phyloP scores from a whole-genome alignment of 2,888 invertebrate species.

The Tholera decimalis region DNA sequence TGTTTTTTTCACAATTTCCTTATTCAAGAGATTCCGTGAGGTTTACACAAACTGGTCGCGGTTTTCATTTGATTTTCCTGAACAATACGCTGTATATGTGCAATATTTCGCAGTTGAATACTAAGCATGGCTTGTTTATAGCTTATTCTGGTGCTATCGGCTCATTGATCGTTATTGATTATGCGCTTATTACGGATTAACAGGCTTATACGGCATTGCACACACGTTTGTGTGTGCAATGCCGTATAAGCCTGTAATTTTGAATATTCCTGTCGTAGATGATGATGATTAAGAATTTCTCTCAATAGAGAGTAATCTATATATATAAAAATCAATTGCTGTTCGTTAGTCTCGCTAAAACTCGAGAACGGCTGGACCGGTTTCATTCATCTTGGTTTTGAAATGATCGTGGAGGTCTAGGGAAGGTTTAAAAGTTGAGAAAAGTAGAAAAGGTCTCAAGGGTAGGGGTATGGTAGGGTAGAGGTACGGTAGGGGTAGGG shows the following conservation, averaged over 20 bases:
- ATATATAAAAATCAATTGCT: no score
- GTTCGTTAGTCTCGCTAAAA: no score
- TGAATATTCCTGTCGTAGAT: background rate
- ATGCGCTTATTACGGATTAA: conserved; percentile 6
- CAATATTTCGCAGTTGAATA: conserved; percentile 36
- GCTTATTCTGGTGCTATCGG: conserved; percentile 32
- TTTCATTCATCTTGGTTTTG: no score
- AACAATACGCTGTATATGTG: conserved; percentile 29
- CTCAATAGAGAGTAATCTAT: no score
- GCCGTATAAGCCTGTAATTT: conserved; percentile 4
- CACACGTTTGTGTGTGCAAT: conserved; percentile 1
- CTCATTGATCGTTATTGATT: conserved; percentile 11
- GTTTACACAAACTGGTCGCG: conserved; percentile 25
- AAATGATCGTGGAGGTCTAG: no score
- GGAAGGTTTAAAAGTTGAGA: no score
- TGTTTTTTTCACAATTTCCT: background rate
- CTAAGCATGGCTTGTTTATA: conserved; percentile 33
- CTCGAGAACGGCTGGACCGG: no score
- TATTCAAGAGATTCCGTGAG: conserved; percentile 2
- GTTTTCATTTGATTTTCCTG: conserved; percentile 34
- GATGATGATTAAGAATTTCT: no score
- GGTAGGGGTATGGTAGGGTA: no score
- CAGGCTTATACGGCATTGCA: no score
- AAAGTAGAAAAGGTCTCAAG: no score
- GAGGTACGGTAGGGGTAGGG: no score